These are phyloP conservation scores for Nestor notabilis DNA, from an alignment of 2,113 vertebrate genomes.

Conservation along the genomic window DNA sequence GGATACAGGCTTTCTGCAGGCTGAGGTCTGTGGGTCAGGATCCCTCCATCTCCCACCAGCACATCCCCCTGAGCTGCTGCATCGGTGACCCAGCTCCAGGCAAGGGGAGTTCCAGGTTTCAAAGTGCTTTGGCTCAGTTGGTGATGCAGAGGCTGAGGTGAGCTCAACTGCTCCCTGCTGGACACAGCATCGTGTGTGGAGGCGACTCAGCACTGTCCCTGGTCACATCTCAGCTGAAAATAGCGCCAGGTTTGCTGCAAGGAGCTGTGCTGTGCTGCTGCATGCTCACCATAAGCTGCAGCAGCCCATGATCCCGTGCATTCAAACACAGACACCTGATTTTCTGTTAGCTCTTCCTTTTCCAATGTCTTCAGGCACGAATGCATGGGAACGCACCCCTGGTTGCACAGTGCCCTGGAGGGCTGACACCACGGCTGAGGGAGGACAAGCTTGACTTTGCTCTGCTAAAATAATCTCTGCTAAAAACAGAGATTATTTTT, in stretches of 20 bases:
- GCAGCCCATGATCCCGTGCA: background rate
- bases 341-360: background rate
- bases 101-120: background rate
- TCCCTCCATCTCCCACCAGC: background rate
- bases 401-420: background rate
- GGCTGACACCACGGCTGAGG: background rate
- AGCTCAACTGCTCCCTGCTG: background rate
- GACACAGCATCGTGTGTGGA: fast-evolving
- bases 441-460: slow-evolving; percentile 31
- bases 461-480: background rate
- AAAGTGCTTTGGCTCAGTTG: background rate
- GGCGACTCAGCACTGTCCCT: background rate
- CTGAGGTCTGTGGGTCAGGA: background rate
- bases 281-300: background rate
- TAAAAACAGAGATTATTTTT: slow-evolving; percentile 40
- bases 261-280: background rate
- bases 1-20: background rate
- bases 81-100: background rate
- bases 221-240: background rate
- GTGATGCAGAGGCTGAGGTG: background rate
- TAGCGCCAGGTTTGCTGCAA: fast-evolving
- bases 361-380: background rate
- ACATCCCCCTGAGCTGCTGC: background rate
- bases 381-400: background rate
- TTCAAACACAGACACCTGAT: background rate